Percentiles rank a stretch among this genome's conserved stretches.
phyloP scores from a whole-genome alignment of 2,888 invertebrate genomes.

The Lacanobia wlatinum region DNA sequence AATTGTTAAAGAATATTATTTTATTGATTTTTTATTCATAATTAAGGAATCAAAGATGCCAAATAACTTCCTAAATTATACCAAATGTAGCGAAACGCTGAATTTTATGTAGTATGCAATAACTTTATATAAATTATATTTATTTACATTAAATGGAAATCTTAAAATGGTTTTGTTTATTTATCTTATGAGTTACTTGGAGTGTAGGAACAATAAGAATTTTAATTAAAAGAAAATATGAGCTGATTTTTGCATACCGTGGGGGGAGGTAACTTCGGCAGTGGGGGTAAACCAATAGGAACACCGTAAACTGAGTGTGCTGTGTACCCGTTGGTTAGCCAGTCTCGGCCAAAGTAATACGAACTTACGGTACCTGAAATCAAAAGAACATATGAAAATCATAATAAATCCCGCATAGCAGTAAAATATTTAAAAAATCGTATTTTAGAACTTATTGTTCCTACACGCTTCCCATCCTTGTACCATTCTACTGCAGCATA shows the following conservation, averaged over 20 bases:
- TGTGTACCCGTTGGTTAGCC: too few relatives aligned
- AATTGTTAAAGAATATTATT: constrained; percentile 1
- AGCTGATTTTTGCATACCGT: too few relatives aligned
- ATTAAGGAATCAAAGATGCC: constrained; percentile 31
- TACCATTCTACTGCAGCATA: constrained; percentile 31
- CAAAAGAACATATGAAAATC: too few relatives aligned
- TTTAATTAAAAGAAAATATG: too few relatives aligned
- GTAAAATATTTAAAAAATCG: background rate
- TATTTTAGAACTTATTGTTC: constrained; percentile 13
- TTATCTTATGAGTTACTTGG: constrained; percentile 45
- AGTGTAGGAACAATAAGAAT: constrained; percentile 35
- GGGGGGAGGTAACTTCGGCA: too few relatives aligned
- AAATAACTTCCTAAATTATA: constrained; percentile 38
- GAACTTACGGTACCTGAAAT: too few relatives aligned
- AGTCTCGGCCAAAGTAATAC: too few relatives aligned
- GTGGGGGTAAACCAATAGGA: too few relatives aligned
- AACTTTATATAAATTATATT: constrained; percentile 62
- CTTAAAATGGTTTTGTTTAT: constrained; percentile 59
- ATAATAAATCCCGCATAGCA: background rate
- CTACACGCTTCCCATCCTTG: constrained; percentile 22
- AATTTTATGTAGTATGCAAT: constrained; percentile 57
- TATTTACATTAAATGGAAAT: constrained; percentile 68
- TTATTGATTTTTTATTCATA: background rate
- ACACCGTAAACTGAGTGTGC: too few relatives aligned
- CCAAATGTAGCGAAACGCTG: constrained; percentile 61